Evolutionary conservation across 23 tunicate species (phyloP), one percentile per base, ranked within the genome.

Genomic region (Ascidia mentula): DNA sequence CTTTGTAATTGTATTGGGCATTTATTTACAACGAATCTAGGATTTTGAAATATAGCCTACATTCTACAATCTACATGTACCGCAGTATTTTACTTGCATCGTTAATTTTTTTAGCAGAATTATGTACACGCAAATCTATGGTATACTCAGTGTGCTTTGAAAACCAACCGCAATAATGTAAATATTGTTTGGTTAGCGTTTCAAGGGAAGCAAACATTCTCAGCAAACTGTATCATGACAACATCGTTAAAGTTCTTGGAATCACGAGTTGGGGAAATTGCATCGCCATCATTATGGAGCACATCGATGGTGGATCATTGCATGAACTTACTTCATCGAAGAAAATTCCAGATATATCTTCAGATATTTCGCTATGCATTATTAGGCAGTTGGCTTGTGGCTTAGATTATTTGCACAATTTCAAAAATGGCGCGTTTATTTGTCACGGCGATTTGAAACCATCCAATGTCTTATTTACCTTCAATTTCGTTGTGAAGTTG

Each of bases 171-270:
- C n/a, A n/a, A n/a, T n/a, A n/a, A n/a, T n/a, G n/a, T n/a, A n/a
- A n/a, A n/a, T n/a, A n/a, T n/a, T n/a, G n/a, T 53, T 53, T 53
- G 65, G 22, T 53, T 53, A 53, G 65, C 24, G 65, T 53, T 9
- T 53, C 65, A 3, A 53, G 65, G 13, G 65, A 53, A 53, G 65
- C 65, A 53, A 53, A 53, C 65, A 53, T 53, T 53, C 65, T 53
- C 65, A 53, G 65, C 65, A 53, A 9, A 28, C 24, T 53, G 65
- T 53, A 53, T 53, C 65, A 53, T 9, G 65, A 53, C 22, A 53
- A 53, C 65, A 53, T 53, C 13, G 65, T 53, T 3, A 53, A 53
- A 53, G 13, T 53, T 20, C 7, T 53, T 28, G 65, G 65, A 53
- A 53, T 53, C 22, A 53, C 65, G 4, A 53, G 65, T 53, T 53